phyloP scores from a whole-genome alignment of 2,113 vertebrate species.

The Eulemur macaco region DNA sequence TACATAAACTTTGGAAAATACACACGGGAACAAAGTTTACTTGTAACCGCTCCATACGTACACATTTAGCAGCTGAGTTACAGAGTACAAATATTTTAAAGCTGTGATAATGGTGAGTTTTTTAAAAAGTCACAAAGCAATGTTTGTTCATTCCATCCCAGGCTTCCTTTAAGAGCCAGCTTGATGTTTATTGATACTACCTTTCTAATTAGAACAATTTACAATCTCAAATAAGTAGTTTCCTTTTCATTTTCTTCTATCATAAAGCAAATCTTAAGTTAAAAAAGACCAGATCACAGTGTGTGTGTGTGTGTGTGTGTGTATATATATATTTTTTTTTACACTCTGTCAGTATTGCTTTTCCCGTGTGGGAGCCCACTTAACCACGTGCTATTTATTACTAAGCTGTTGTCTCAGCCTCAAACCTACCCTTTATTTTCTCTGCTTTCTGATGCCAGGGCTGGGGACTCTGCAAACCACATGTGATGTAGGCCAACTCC shows the following conservation, averaged over 20 bases:
- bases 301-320: not conserved
- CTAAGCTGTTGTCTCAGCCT: not conserved
- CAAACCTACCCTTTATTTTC: not conserved
- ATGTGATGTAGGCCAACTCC: not conserved
- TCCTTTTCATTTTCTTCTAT: not conserved
- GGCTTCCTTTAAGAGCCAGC: not conserved
- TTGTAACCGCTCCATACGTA: not conserved
- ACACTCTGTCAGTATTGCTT: slow-evolving; percentile 65
- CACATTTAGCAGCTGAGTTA: not conserved
- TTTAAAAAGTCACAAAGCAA: not conserved
- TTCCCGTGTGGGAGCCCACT: not conserved
- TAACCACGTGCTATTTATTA: not conserved
- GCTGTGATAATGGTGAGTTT: not conserved
- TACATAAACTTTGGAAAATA: not conserved
- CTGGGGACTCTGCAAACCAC: not conserved
- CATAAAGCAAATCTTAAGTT: not conserved
- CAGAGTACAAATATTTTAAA: slow-evolving; percentile 27
- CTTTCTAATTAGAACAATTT: slow-evolving; percentile 11
- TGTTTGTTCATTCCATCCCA: not conserved
- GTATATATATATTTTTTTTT: slow-evolving; percentile 57
- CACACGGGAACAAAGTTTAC: not conserved
- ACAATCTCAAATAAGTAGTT: not conserved
- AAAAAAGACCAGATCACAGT: not conserved
- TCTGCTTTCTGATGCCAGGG: not conserved
- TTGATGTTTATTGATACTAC: not conserved